These are phyloP conservation scores for Sycophaga agraensis DNA, from an alignment of 1,140 invertebrate genomes.

Conservation along the genomic window DNA sequence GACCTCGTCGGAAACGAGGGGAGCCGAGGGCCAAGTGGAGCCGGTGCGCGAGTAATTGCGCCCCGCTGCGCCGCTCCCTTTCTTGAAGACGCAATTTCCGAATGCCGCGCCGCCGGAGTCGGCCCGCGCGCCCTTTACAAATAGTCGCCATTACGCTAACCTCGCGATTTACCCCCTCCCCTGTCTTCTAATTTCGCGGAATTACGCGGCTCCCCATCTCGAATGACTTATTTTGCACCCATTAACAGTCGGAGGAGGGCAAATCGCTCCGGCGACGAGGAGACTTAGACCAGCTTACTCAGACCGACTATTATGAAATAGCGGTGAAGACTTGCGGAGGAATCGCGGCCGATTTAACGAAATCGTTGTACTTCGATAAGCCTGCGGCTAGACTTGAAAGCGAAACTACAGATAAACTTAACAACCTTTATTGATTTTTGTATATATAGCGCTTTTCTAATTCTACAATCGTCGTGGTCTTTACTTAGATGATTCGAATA, in stretches of 20 bases:
- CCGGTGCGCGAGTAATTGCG: conserved; percentile 16
- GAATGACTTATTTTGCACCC: conserved; percentile 8
- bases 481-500: too few species aligned
- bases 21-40: background rate
- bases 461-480: too few species aligned
- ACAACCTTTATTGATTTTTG: too few species aligned
- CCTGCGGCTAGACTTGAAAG: too few species aligned
- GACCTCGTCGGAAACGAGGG: background rate
- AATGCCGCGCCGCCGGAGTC: background rate
- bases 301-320: too few species aligned
- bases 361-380: too few species aligned
- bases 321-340: too few species aligned
- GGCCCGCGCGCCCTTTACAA: background rate
- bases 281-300: too few species aligned
- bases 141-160: conserved; percentile 19
- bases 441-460: too few species aligned
- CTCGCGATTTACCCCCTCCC: conserved; percentile 5
- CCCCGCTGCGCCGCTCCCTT: background rate
- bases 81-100: conserved; percentile 18
- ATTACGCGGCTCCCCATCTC: conserved; percentile 8
- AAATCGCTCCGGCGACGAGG: too few species aligned
- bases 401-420: too few species aligned
- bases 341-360: too few species aligned
- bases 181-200: conserved; percentile 14
- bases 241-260: background rate